phyloP scores from a whole-genome alignment of 2,113 vertebrate genomes.

The Rhinopomastus cyanomelas region DNA sequence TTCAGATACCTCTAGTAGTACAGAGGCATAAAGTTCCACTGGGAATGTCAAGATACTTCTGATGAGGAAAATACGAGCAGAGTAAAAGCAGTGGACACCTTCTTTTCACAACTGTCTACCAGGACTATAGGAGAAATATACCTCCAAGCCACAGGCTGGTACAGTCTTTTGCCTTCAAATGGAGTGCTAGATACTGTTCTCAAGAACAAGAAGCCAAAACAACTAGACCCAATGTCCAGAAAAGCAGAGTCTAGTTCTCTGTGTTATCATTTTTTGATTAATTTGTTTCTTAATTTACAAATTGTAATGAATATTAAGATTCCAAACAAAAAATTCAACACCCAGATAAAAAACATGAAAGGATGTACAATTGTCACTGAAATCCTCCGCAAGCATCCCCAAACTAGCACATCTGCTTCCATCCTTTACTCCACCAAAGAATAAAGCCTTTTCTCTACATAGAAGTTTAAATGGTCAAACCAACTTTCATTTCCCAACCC shows the following conservation, averaged over 20 bases:
- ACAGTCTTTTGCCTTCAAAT: background rate
- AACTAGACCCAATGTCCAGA: background rate
- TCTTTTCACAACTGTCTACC: background rate
- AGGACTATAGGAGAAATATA: background rate
- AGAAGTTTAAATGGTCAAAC: slow-evolving; percentile 23
- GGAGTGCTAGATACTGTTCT: background rate
- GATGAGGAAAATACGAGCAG: background rate
- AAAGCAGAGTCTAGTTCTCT: background rate
- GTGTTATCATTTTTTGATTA: background rate
- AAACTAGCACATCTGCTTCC: background rate
- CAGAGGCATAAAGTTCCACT: background rate
- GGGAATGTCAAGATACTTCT: background rate
- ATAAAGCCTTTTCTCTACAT: background rate
- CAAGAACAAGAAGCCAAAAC: background rate
- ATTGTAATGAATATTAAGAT: background rate
- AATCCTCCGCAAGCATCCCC: background rate
- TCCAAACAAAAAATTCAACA: background rate
- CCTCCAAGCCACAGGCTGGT: background rate
- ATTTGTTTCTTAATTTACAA: background rate
- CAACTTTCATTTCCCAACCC: slow-evolving; percentile 32
- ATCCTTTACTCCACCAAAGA: background rate
- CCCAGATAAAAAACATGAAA: background rate
- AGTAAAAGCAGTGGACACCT: background rate
- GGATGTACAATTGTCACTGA: background rate
- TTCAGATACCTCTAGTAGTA: background rate